Evolutionary conservation across 2,113 vertebrate species (phyloP).

Genomic region (Callorhinus ursinus): DNA sequence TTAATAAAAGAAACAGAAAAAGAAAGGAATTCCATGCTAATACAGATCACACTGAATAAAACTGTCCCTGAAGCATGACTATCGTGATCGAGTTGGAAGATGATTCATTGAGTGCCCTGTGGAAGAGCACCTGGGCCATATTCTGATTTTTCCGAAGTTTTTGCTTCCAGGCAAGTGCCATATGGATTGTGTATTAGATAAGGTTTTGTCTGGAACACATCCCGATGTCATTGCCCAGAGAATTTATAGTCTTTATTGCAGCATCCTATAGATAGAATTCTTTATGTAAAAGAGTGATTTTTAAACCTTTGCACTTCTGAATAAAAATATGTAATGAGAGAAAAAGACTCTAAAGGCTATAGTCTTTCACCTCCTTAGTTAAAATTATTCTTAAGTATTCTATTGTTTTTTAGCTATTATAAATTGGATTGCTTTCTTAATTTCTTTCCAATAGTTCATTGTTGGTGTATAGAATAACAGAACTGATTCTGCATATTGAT

Average conservation of each 20-base stretch:
- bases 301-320: neutral
- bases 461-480: neutral
- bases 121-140: neutral
- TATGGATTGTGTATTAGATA: neutral
- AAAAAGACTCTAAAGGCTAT: neutral
- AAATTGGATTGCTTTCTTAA: neutral
- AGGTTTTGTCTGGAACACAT: neutral
- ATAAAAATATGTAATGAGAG: neutral
- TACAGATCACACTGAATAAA: neutral
- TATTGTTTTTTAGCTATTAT: neutral
- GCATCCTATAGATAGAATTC: neutral
- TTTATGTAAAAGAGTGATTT: neutral
- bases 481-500: neutral
- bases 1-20: neutral
- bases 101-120: neutral
- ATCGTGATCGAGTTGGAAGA: neutral
- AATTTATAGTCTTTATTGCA: neutral
- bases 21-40: neutral
- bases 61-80: neutral
- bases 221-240: neutral
- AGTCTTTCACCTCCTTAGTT: neutral
- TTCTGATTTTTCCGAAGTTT: neutral
- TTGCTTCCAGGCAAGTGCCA: neutral
- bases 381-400: neutral
- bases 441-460: neutral